Conservation (phyloP, 2,888 invertebrate genomes). For the Xanthia togata region DNA sequence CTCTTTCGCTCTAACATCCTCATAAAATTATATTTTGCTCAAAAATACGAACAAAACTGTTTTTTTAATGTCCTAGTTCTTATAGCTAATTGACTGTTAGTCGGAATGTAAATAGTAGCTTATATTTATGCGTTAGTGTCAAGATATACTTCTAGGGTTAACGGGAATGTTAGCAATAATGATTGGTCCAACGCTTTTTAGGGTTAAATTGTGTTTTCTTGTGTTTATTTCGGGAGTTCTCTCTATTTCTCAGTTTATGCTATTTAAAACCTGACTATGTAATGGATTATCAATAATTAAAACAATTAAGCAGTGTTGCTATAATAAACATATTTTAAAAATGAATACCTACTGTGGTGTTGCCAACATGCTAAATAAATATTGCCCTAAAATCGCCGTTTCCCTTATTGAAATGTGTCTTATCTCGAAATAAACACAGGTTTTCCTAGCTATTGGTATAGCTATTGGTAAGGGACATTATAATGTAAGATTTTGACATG, state of each 20-base stretch:
- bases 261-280: neutral
- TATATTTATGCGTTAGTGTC: conserved; percentile 82
- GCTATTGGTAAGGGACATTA: conserved; percentile 73
- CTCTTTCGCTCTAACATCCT: conserved; percentile 31
- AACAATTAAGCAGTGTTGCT: conserved; percentile 3
- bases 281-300: neutral
- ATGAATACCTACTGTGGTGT: conserved; percentile 14
- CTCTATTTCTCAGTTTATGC: neutral
- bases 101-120: conserved; percentile 88
- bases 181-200: conserved; percentile 86
- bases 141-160: conserved; percentile 81
- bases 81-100: conserved; percentile 86
- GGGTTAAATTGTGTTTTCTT: conserved; percentile 57
- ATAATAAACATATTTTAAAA: neutral
- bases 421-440: conserved; percentile 60
- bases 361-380: conserved; percentile 5
- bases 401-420: neutral
- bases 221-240: conserved; percentile 61
- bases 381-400: neutral
- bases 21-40: conserved; percentile 67
- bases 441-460: conserved; percentile 45
- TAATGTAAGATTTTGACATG: conserved; percentile 69
- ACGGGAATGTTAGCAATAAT: conserved; percentile 88
- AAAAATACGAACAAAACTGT: conserved; percentile 70
- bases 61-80: conserved; percentile 68